Base-by-base conservation (phyloP, 2,113 vertebrate species). In the Dissostichus mawsoni region DNA sequence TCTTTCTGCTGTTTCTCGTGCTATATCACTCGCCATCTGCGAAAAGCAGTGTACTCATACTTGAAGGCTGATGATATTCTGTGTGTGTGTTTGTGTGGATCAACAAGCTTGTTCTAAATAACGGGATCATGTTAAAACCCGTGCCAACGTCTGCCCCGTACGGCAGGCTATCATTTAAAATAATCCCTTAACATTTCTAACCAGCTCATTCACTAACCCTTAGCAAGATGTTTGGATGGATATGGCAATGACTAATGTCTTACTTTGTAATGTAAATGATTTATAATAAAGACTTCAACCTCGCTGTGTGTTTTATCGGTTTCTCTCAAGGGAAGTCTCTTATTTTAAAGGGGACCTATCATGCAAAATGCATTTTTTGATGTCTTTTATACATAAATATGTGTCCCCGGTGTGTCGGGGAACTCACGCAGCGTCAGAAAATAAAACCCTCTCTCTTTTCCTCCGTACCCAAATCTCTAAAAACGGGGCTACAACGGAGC, bases 271-370 rank as follows among this genome's bases (percentile, higher is more conserved):
- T 91, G 89, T 91, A 68, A 93, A 85, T 93, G 86, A 87, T 94
- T 94, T 93, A 83, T 94, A 94, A 93, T 94, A 94, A 94, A 94
- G 76, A 91, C 12, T 79, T 82, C 64, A 77, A 75, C 45, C 59
- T 71, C 17, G 50, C 29, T 59, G 29, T 50, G 56, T 36, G n/a
- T 12, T 7, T 44, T 68, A 20, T 78, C 12, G 33, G 8, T 48
- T 61, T 51, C 3, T 25, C 4, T 44, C 3, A 5, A 23, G 67
- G 44, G 1, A 66, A 53, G 52, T 56, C 53, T 53, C 8, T 25
- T 2, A 57, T 57, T 5, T 53, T 3, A 52, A 17, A 29, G 29
- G 29, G 51, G 29, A 29, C 29, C 29, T 29, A 29, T 29, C 29
- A 29, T 29, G 29, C 29, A 29, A 29, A 29, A 29, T 3, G 29